phyloP scores from a whole-genome alignment of 2,113 vertebrate genomes.

The Meleagris gallopavo region DNA sequence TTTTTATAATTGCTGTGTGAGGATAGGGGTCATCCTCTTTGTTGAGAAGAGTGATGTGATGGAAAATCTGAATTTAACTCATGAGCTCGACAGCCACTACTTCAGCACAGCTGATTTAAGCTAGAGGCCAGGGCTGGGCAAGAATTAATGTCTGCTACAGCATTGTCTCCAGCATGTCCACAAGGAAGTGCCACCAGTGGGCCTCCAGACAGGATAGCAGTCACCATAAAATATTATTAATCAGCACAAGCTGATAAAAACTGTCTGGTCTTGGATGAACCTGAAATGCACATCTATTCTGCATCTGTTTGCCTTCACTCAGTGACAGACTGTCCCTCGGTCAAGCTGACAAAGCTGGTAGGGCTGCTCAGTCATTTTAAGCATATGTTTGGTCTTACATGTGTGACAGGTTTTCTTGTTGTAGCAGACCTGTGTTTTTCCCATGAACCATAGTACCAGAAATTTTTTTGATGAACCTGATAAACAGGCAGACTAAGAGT shows the following conservation, averaged over 20 bases:
- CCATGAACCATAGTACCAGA: not conserved
- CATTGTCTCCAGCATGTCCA: not conserved
- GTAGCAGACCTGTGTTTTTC: not conserved
- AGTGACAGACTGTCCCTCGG: not conserved
- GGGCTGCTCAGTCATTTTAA: not conserved
- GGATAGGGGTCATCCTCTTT: not conserved
- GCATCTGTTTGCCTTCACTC: not conserved
- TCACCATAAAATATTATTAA: slow-evolving; percentile 41
- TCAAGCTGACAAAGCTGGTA: not conserved
- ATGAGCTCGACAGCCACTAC: not conserved
- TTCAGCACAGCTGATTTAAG: not conserved
- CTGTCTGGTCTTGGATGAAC: not conserved
- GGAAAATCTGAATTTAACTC: slow-evolving; percentile 22
- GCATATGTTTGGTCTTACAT: not conserved
- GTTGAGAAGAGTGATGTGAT: not conserved
- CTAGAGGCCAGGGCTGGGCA: not conserved
- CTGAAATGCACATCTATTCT: not conserved
- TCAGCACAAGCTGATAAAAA: slow-evolving; percentile 13
- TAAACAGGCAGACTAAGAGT: not conserved
- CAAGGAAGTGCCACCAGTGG: not conserved
- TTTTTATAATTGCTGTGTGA: slow-evolving; percentile 13
- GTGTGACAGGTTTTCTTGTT: not conserved
- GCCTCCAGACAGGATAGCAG: not conserved
- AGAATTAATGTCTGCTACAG: not conserved
- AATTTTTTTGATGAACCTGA: not conserved